Conservation (phyloP, 2,888 invertebrate genomes). For the Cryptocephalus primarius region DNA sequence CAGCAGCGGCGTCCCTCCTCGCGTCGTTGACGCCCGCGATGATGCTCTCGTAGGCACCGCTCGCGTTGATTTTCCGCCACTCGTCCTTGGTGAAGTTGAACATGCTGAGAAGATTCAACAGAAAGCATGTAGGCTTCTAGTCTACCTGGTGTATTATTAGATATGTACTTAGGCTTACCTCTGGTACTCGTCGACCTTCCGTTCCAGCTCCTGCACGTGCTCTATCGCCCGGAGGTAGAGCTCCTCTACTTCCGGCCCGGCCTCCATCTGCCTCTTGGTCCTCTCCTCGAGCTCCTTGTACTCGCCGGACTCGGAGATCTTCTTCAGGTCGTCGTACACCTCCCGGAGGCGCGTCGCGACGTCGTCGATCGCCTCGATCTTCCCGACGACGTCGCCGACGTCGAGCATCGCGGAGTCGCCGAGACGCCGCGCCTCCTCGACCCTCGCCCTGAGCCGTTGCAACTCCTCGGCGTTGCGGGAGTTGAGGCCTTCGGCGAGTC, state of each 20-base stretch:
- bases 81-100: slow-evolving; percentile 41
- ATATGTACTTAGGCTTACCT: slow-evolving; percentile 17
- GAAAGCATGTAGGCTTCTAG: too few relatives aligned
- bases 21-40: slow-evolving; percentile 59
- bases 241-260: slow-evolving; percentile 30
- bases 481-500: slow-evolving; percentile 17
- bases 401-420: slow-evolving; percentile 13
- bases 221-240: slow-evolving; percentile 38
- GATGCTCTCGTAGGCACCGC: slow-evolving; percentile 61
- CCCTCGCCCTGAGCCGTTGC: slow-evolving; percentile 14
- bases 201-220: slow-evolving; percentile 39
- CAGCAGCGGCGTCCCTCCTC: slow-evolving; percentile 49
- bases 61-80: slow-evolving; percentile 50
- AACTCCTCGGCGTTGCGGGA: slow-evolving; percentile 15
- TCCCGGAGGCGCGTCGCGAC: slow-evolving; percentile 17
- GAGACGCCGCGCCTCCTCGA: slow-evolving; percentile 17
- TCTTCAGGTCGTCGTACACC: slow-evolving; percentile 15
- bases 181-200: slow-evolving; percentile 36
- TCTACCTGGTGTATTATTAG: too few relatives aligned
- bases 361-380: slow-evolving; percentile 15
- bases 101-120: slow-evolving; percentile 18
- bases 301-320: slow-evolving; percentile 5
- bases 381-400: slow-evolving; percentile 12
- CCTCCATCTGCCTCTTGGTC: slow-evolving; percentile 23
- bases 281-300: slow-evolving; percentile 32